Evolutionary conservation across 2,888 invertebrate species (phyloP).

Genomic region (Diaperis boleti): DNA sequence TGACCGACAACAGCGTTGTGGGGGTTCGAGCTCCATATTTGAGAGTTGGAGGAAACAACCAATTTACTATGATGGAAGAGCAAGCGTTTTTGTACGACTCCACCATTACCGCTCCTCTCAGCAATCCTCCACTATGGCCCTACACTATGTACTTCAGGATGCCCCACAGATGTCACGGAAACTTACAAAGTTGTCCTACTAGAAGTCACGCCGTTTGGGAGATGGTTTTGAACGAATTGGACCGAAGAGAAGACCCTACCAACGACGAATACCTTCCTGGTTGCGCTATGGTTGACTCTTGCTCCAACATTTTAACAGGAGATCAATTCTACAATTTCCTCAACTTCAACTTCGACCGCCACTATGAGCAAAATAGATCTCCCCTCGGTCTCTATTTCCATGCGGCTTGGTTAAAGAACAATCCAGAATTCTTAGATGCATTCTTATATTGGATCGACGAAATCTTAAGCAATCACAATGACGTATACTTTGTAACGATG

Average conservation of each 20-base stretch:
- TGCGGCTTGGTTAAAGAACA: constrained; percentile 93
- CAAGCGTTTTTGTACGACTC: constrained; percentile 96
- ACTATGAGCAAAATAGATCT: constrained; percentile 90
- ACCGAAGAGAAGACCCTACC: constrained; percentile 89
- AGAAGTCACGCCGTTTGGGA: constrained; percentile 96
- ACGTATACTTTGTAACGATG: constrained; percentile 95
- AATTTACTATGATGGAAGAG: constrained; percentile 98
- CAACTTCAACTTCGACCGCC: constrained; percentile 93
- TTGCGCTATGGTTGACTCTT: constrained; percentile 95
- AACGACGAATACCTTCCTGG: constrained; percentile 92
- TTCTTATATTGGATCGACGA: constrained; percentile 96
- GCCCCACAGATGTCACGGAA: constrained; percentile 94
- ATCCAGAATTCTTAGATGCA: constrained; percentile 91
- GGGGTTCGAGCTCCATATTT: constrained; percentile 92
- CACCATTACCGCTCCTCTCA: constrained; percentile 91
- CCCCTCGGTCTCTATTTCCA: constrained; percentile 93
- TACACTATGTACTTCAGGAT: constrained; percentile 98
- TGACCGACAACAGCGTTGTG: constrained; percentile 91
- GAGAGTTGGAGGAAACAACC: constrained; percentile 93
- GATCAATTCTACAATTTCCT: constrained; percentile 96
- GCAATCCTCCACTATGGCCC: constrained; percentile 95
- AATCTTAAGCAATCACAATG: constrained; percentile 84
- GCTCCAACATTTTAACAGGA: constrained; percentile 91
- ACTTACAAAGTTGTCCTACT: constrained; percentile 90
- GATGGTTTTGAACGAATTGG: constrained; percentile 95